Evolutionary conservation across 1,140 invertebrate genomes (phyloP).

Genomic region (Chironomus tepperi): DNA sequence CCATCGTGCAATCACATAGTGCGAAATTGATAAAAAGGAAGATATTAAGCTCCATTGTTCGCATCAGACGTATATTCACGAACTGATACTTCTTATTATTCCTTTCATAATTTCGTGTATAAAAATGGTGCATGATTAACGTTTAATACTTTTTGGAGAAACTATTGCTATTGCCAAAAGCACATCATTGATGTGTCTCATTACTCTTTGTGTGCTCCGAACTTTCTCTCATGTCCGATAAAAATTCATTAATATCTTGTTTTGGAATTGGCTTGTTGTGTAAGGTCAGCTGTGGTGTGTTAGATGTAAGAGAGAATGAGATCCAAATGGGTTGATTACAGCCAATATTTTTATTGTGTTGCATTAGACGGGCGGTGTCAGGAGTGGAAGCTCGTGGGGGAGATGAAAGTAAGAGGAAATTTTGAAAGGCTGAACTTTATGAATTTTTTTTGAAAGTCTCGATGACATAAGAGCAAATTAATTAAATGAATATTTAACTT

Average conservation of each 20-base stretch:
- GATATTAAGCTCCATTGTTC: not conserved
- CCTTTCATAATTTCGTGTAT: not conserved
- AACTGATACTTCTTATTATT: not conserved
- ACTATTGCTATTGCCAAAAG: not conserved
- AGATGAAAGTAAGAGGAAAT: too few relatives aligned
- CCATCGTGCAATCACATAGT: not conserved
- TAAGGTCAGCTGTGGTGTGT: not conserved
- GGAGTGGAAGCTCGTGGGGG: too few relatives aligned
- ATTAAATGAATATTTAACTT: too few relatives aligned
- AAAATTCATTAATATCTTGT: not conserved
- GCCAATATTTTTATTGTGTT: too few relatives aligned
- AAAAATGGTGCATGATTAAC: conserved; percentile 7
- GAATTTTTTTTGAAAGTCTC: too few relatives aligned
- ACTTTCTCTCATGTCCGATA: not conserved
- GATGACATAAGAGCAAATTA: too few relatives aligned
- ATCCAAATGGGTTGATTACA: conserved; percentile 3
- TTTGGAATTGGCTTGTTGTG: not conserved
- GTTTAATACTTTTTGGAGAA: not conserved
- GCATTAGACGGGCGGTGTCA: too few relatives aligned
- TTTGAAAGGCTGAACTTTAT: too few relatives aligned
- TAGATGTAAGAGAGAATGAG: not conserved
- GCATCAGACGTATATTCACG: not conserved
- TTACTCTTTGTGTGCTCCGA: not conserved
- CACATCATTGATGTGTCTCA: not conserved
- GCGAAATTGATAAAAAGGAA: not conserved